Evolutionary conservation across 2,888 invertebrate species (phyloP).

Genomic region (Creontiades dilutus): DNA sequence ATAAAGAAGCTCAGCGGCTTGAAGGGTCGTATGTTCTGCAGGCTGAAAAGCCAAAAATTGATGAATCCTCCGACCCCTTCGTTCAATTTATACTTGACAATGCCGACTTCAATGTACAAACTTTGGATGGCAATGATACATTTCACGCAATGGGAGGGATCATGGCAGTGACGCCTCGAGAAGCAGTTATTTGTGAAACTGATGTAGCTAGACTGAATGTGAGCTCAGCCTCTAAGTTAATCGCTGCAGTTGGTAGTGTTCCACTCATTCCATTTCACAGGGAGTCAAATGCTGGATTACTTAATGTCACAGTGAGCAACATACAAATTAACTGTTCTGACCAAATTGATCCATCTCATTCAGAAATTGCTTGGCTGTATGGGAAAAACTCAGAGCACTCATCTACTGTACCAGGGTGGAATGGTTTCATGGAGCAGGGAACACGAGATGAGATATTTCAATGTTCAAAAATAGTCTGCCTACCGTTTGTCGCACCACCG

Average conservation of each 20-base stretch:
- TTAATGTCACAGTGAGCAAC: slow-evolving; percentile 33
- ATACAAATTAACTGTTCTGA: no score
- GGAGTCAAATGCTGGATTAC: slow-evolving; percentile 54
- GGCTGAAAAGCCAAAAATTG: slow-evolving; percentile 7
- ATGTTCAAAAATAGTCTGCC: slow-evolving; percentile 76
- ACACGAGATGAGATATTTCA: slow-evolving; percentile 75
- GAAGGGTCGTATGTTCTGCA: slow-evolving; percentile 52
- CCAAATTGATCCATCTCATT: no score
- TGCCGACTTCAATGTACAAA: slow-evolving; percentile 42
- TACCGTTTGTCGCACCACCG: slow-evolving; percentile 74
- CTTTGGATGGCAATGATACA: slow-evolving; percentile 75
- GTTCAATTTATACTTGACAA: not conserved
- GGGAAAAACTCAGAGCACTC: slow-evolving; percentile 47
- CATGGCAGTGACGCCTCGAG: slow-evolving; percentile 73
- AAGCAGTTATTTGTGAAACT: slow-evolving; percentile 55
- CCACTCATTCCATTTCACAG: not conserved
- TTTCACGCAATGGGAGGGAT: slow-evolving; percentile 76
- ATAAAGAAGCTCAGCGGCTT: slow-evolving; percentile 57
- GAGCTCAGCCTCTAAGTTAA: not conserved
- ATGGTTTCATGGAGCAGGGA: slow-evolving; percentile 77
- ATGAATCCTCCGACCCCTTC: not conserved
- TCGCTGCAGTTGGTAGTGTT: not conserved
- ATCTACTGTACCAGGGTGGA: slow-evolving; percentile 75
- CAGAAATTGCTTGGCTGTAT: no score
- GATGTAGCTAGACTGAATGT: not conserved